Evolutionary conservation across 1,140 invertebrate species (phyloP), one percentile per base, ranked within the genome.

Genomic region (Drosophila sturtevanti): DNA sequence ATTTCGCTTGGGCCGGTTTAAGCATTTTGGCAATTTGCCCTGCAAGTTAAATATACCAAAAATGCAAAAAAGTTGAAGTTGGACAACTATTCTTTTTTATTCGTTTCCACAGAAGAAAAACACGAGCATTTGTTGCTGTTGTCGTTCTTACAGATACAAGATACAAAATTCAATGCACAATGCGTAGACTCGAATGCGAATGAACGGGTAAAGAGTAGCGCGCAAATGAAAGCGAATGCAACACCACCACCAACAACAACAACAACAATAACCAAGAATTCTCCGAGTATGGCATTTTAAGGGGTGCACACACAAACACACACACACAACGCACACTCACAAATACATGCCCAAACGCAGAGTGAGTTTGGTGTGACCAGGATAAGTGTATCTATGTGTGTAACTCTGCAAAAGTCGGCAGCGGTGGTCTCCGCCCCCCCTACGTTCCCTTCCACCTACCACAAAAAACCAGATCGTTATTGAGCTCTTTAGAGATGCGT

Each of bases 11-110:
- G 18, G 75, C 79, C 63, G 84, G 85, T 60, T 89, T 89, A 2
- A 89, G 37, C 68, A 89, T 77, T 71, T 90, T 91, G 11, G 84
- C 74, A 35, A 91, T 87, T 85, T 87, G 73, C 64, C 90, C 90
- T 91, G 61, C 7, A 64, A 69, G 16, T 24, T 63, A 3, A 41
- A 55, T 34, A 62, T 51, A 38, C n/a, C 34, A 10, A 72, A 72
- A 54, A 51, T 12, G 34, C 37, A 34, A 31, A 31, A 31, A 31
- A 3, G 12, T 54, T 72, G 27, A 73, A 31, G 27, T 31, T 31
- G 14, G n/a, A 54, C 21, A 54, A 54, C 12, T n/a, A 27, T 31
- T 31, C 1, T 1, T 4, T 4, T 31, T 31, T 31, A 6, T 4
- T 31, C 7, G 27, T 31, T 31, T 31, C 27, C 5, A 31, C 22